A percentile compares a stretch with the other conserved stretches of the same genome.
Evolutionary conservation across 1,140 invertebrate genomes (phyloP).

Genomic region (Teleogryllus occipitalis): DNA sequence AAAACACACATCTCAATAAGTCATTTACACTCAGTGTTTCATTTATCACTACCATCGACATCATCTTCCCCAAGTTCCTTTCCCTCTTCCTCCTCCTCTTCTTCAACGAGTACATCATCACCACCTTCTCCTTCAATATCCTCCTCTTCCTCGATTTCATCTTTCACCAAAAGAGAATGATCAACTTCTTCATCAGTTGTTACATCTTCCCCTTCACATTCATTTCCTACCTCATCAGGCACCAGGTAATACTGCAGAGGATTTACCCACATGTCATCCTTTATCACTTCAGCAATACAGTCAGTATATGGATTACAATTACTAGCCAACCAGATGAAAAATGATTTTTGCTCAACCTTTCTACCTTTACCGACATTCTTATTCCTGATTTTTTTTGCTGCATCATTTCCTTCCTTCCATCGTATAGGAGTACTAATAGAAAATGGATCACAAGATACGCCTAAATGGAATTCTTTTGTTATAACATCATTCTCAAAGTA

Average conservation of each 20-base stretch:
- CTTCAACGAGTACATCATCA: slow-evolving; percentile 6
- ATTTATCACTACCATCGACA: slow-evolving; percentile 11
- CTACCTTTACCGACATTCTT: slow-evolving; percentile 40
- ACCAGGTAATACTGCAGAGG: slow-evolving; percentile 70
- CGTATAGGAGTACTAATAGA: slow-evolving; percentile 61
- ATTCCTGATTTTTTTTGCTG: slow-evolving; percentile 50
- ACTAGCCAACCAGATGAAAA: slow-evolving; percentile 75
- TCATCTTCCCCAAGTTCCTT: neutral
- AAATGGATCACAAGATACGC: slow-evolving; percentile 50
- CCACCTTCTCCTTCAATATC: slow-evolving; percentile 7
- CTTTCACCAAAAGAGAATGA: neutral
- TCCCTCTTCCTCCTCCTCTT: neutral
- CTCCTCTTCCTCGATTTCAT: slow-evolving; percentile 8
- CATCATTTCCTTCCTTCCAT: slow-evolving; percentile 68
- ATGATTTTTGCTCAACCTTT: slow-evolving; percentile 59
- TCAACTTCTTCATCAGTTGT: slow-evolving; percentile 24
- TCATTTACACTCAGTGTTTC: neutral
- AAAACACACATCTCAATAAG: neutral
- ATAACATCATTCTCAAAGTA: slow-evolving; percentile 76
- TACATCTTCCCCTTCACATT: slow-evolving; percentile 43
- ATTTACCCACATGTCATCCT: slow-evolving; percentile 16
- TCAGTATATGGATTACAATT: slow-evolving; percentile 67
- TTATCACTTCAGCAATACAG: slow-evolving; percentile 67
- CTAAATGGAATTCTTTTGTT: slow-evolving; percentile 71
- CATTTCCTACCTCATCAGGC: slow-evolving; percentile 65